A percentile compares a stretch with the other conserved stretches of the same genome.
Evolutionary conservation across 1,140 invertebrate genomes (phyloP).

Genomic region (Drosophila takahashii): DNA sequence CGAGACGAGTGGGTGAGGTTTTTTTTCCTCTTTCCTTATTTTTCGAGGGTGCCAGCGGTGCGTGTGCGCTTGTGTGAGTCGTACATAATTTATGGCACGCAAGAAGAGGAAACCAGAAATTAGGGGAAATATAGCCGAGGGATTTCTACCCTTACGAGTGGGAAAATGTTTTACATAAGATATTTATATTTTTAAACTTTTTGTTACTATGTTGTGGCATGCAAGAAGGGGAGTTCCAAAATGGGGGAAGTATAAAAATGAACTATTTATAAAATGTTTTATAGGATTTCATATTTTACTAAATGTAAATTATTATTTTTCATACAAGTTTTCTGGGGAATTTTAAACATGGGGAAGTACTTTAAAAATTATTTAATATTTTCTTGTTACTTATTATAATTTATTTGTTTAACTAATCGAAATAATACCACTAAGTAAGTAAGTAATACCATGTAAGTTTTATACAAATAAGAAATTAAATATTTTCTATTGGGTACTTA

Average conservation of each 20-base stretch:
- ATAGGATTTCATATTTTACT: no score
- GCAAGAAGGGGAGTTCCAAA: neutral
- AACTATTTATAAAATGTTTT: neutral
- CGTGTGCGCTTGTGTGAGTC: constrained; percentile 30
- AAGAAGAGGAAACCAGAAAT: constrained; percentile 11
- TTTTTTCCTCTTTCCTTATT: neutral
- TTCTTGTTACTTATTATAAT: no score
- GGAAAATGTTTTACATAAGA: neutral
- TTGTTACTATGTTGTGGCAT: neutral
- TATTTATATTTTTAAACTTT: neutral
- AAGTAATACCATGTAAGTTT: neutral
- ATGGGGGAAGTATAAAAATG: neutral
- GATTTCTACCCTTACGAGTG: neutral
- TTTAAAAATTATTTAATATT: no score
- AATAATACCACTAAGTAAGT: neutral
- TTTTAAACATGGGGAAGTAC: no score
- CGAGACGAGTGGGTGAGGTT: constrained; percentile 33
- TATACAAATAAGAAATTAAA: neutral
- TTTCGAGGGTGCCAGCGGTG: constrained; percentile 5
- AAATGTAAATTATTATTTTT: neutral
- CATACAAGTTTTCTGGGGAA: no score
- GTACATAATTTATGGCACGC: constrained; percentile 42
- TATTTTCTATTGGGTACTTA: neutral
- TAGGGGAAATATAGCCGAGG: constrained; percentile 1
- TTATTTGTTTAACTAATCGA: no score